phyloP scores from a whole-genome alignment of 2,797 vertebrate genomes.

The Pyrocephalus nanus region DNA sequence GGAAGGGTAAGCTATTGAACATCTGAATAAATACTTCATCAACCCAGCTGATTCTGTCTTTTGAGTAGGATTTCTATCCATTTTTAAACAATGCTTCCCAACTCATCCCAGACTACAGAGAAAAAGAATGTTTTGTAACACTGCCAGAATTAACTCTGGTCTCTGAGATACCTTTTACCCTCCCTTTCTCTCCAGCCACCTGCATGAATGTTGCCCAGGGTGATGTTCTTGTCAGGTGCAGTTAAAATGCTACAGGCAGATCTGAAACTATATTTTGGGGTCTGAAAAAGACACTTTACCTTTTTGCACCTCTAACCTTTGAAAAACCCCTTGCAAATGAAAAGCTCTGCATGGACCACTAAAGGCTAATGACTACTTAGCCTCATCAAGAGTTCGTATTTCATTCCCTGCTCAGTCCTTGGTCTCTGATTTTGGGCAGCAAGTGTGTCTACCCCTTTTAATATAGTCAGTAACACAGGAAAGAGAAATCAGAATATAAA shows the following conservation, averaged over 20 bases:
- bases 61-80: background rate
- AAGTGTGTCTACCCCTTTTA: background rate
- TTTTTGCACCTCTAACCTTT: background rate
- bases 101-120: background rate
- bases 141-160: background rate
- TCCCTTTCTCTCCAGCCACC: background rate
- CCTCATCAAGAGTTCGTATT: background rate
- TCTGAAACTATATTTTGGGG: background rate
- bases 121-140: background rate
- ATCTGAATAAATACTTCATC: constrained; percentile 55
- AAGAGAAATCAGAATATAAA: background rate
- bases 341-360: background rate
- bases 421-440: background rate
- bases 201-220: background rate
- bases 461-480: background rate
- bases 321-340: background rate
- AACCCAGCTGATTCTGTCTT: constrained; percentile 13
- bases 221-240: background rate
- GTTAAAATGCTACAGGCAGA: background rate
- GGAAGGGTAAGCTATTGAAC: constrained; percentile 31
- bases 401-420: background rate
- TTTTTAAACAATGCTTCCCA: background rate
- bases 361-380: background rate
- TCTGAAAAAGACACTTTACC: background rate
- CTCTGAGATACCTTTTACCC: background rate